A percentile compares a stretch with the other conserved stretches of the same genome.
Evolutionary conservation across 2,113 vertebrate species (phyloP).

Genomic region (Ammodytes marinus): DNA sequence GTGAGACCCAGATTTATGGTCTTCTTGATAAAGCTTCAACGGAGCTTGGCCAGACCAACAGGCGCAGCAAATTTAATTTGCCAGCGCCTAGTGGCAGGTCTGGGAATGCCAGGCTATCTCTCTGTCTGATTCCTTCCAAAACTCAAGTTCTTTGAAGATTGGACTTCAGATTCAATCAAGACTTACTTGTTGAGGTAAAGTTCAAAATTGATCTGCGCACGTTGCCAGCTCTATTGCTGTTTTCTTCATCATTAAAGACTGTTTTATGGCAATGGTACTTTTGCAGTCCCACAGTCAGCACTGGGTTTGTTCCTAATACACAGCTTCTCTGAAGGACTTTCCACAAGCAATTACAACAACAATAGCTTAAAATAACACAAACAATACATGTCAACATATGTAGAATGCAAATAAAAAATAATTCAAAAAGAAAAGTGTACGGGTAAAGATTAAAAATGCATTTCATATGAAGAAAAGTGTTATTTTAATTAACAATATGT

Average conservation of each 20-base stretch:
- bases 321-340: background rate
- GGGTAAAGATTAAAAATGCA: background rate
- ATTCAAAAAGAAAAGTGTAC: background rate
- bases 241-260: background rate
- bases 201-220: background rate
- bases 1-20: no score
- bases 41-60: no score
- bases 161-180: background rate
- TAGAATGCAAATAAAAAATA: background rate
- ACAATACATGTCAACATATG: background rate
- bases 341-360: background rate
- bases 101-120: no score
- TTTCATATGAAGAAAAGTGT: background rate
- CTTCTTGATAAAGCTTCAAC: no score
- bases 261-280: background rate
- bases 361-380: background rate
- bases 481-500: background rate
- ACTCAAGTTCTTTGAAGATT: background rate
- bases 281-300: background rate
- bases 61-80: no score
- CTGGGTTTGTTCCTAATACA: background rate
- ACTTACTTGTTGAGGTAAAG: background rate
- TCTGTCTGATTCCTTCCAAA: background rate
- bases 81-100: no score
- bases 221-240: background rate